Evolutionary conservation across 1,140 invertebrate genomes (phyloP), one percentile per base, ranked within the genome.

Genomic region (Listronotus bonariensis): DNA sequence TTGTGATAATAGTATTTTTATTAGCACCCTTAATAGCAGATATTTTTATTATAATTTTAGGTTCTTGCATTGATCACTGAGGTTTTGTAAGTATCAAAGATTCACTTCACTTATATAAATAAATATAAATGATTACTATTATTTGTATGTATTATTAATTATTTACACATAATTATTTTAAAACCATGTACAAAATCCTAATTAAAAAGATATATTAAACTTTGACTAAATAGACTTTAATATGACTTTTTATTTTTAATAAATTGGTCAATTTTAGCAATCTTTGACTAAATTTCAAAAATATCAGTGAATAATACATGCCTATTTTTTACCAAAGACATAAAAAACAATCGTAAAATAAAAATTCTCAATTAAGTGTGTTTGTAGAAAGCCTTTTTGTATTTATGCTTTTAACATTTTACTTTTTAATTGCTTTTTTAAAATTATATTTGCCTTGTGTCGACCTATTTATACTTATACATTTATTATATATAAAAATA

Each of bases 371-470:
- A 48, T 26, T 48, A 48, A 20, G 18, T 32, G 49, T 31, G 26
- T 52, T 45, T 58, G 12, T 58, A 32, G 14, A 17, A 48, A n/a
- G 20, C 8, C 41, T 5, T n/a, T 36, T 45, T 11, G 20, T n/a
- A 36, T 20, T 14, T 17, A 31, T 58, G 31, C 38, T 46, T 34
- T 46, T 40, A n/a, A 45, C 34, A 41, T 26, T 45, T 58, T 46
- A 42, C 0, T 41, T 46, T 45, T 18, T 58, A 48, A 41, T 11
- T 58, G 55, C 55, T 58, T 58, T 34, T 45, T 45, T 58, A 46
- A 46, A 55, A 48, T 45, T 56, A 58, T 58, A 58, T 58, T 58
- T 52, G 55, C 55, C 43, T 58, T 58, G 55, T 58, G 55, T 46
- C 55, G 38, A 32, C 31, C 31, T 58, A 58, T 58, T 58, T 58